These are phyloP conservation scores for Lasioglossum lativentre DNA, from an alignment of 2,888 invertebrate species.

Conservation along the genomic window DNA sequence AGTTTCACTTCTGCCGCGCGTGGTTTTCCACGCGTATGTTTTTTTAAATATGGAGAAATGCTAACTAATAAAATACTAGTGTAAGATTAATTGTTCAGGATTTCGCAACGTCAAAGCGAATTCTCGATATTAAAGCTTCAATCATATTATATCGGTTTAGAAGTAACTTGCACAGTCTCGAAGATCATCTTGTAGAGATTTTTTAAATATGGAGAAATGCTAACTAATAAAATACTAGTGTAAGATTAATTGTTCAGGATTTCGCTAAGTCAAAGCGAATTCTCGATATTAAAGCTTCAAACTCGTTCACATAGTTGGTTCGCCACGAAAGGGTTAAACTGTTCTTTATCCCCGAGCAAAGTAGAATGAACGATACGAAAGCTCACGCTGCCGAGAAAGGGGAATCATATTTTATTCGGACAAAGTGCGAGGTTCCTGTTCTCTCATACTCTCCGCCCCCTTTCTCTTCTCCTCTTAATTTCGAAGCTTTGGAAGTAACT, in stretches of 20 bases:
- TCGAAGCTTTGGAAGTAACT: slow-evolving; percentile 53
- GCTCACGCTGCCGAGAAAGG: not conserved
- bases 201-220: too few species aligned
- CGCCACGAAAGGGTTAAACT: not conserved
- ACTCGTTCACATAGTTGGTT: not conserved
- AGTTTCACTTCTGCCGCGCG: too few species aligned
- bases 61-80: too few species aligned
- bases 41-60: too few species aligned
- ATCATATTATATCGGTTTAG: too few species aligned
- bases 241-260: too few species aligned
- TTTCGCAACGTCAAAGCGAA: too few species aligned
- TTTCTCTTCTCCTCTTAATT: slow-evolving; percentile 38
- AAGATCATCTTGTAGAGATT: not conserved
- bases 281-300: not conserved
- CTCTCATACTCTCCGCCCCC: not conserved
- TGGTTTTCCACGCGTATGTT: too few species aligned
- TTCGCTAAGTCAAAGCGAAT: too few species aligned
- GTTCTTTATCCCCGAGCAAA: not conserved
- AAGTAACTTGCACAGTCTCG: too few species aligned
- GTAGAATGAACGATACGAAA: not conserved
- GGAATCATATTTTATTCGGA: not conserved
- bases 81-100: too few species aligned
- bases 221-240: too few species aligned
- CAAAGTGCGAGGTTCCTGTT: not conserved
- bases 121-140: not conserved